Conservation (phyloP, 2,113 vertebrate genomes). For the Clupea harengus region DNA sequence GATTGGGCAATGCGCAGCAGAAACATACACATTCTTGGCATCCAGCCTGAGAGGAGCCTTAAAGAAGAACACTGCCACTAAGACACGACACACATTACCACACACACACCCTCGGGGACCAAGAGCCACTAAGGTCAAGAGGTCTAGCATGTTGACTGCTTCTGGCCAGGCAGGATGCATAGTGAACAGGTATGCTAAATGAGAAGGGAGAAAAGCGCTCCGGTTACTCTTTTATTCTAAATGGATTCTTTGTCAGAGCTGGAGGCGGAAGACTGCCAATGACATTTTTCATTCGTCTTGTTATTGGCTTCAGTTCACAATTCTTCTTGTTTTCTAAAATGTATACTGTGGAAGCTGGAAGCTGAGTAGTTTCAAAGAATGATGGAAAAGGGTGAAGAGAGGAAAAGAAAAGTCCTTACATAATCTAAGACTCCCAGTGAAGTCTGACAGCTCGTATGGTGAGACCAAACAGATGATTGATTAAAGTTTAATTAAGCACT, state of each 20-base stretch:
- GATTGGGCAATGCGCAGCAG: neutral
- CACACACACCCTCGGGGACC: neutral
- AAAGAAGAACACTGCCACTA: neutral
- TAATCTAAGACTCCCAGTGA: neutral
- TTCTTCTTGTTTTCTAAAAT: neutral
- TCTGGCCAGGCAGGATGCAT: neutral
- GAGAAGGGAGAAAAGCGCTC: neutral
- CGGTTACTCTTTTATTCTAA: neutral
- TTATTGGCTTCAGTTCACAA: neutral
- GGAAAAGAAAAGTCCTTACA: neutral
- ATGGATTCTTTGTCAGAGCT: neutral
- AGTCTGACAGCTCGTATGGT: neutral
- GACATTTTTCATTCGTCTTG: neutral
- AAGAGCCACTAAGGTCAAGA: neutral
- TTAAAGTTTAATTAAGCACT: constrained; percentile 11
- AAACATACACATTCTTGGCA: neutral
- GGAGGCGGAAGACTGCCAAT: too few species aligned
- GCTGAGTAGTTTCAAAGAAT: neutral
- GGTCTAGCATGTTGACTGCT: neutral
- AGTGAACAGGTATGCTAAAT: neutral
- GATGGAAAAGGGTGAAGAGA: neutral
- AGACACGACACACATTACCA: neutral
- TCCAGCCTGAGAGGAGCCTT: neutral
- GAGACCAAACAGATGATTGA: constrained; percentile 14
- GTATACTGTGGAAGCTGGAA: neutral